Conservation (phyloP, 2,113 vertebrate species). For the Thalassarche chlororhynchos region DNA sequence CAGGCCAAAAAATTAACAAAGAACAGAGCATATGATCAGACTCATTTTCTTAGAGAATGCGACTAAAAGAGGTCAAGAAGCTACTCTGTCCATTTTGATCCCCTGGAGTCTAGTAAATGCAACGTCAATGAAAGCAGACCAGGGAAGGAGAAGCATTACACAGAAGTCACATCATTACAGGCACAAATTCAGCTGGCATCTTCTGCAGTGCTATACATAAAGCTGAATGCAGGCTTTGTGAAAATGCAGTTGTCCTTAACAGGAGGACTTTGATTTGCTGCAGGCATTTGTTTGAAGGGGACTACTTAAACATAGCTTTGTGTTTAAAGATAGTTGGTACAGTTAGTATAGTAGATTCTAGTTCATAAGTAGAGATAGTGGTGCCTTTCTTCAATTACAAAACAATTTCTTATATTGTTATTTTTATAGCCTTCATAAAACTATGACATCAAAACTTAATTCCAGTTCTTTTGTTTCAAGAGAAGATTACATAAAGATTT, state of each 20-base stretch:
- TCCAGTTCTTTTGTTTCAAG: neutral
- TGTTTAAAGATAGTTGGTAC: neutral
- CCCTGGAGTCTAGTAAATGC: neutral
- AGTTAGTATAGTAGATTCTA: neutral
- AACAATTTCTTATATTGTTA: neutral
- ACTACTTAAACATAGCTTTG: neutral
- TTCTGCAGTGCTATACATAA: neutral
- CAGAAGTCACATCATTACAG: neutral
- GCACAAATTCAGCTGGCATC: slow-evolving; percentile 24
- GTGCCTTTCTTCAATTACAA: neutral
- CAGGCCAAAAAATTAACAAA: neutral
- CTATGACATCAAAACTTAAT: neutral
- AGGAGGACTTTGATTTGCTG: slow-evolving; percentile 8
- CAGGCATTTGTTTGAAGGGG: neutral
- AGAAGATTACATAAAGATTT: neutral
- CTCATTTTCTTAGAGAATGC: neutral
- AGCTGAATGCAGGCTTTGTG: slow-evolving; percentile 33
- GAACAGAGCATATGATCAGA: neutral
- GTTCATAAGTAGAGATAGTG: neutral
- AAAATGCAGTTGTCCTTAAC: neutral
- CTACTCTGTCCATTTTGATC: neutral
- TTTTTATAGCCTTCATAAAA: neutral
- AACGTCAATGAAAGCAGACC: neutral
- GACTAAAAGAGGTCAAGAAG: neutral
- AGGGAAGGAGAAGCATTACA: neutral